A percentile compares a stretch with the other conserved stretches of the same genome.
phyloP scores from a whole-genome alignment of 2,113 vertebrate genomes.

The Lycaon pictus region DNA sequence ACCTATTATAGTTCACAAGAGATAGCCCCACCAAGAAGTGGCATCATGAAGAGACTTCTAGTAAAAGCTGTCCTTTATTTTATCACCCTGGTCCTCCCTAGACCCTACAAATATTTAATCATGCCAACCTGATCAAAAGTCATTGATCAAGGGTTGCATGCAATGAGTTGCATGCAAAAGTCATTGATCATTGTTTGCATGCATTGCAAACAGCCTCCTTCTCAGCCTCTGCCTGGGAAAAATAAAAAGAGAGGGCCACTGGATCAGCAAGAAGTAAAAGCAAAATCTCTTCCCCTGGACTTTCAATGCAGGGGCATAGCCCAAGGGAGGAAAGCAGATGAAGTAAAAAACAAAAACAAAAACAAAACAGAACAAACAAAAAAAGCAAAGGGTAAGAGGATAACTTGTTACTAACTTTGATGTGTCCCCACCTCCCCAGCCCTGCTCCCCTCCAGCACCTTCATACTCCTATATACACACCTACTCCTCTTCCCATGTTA shows the following conservation, averaged over 20 bases:
- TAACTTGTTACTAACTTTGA: background rate
- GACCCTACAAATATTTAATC: constrained; percentile 81
- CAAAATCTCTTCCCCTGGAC: constrained; percentile 74
- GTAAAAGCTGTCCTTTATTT: constrained; percentile 80
- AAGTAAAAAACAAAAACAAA: constrained; percentile 23
- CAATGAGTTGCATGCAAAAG: background rate
- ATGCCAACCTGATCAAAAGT: background rate
- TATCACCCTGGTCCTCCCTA: constrained; percentile 73
- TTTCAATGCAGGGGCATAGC: constrained; percentile 64
- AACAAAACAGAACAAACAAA: too few species aligned
- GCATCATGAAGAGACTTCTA: constrained; percentile 81
- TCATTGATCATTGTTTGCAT: background rate
- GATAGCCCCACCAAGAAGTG: constrained; percentile 71
- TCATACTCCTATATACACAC: background rate
- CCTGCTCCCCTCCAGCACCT: too few species aligned
- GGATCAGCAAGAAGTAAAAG: constrained; percentile 79
- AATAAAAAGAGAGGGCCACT: constrained; percentile 79
- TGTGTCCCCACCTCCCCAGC: background rate
- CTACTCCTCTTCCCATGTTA: background rate
- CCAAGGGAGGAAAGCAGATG: constrained; percentile 46
- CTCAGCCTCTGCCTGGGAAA: constrained; percentile 61
- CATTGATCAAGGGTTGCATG: background rate
- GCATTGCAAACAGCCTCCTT: constrained; percentile 72
- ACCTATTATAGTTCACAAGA: constrained; percentile 75
- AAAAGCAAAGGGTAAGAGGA: background rate